Conservation (phyloP, 2,113 vertebrate species). For the Eretmochelys imbricata region DNA sequence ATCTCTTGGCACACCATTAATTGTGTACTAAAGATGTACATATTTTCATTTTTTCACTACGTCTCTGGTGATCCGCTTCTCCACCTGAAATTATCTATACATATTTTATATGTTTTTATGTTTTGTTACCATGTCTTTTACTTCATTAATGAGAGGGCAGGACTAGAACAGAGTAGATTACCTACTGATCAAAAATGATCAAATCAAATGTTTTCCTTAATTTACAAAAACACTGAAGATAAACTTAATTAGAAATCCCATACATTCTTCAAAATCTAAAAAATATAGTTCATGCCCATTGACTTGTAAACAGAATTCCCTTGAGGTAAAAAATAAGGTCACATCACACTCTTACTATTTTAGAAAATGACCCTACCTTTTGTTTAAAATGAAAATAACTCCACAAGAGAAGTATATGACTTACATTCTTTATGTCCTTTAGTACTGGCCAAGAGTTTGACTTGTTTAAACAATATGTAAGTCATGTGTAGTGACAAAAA, state of each 20-base stretch:
- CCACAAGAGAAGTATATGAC: background rate
- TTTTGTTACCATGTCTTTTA: background rate
- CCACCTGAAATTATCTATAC: background rate
- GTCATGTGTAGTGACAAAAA: background rate
- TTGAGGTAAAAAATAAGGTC: background rate
- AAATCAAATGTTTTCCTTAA: accelerated
- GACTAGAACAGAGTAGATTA: background rate
- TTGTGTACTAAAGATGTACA: background rate
- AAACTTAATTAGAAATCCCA: background rate
- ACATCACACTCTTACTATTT: background rate
- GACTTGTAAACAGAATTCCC: accelerated
- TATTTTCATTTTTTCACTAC: background rate
- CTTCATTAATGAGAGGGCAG: background rate
- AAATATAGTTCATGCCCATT: background rate
- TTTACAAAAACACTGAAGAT: background rate
- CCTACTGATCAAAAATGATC: background rate
- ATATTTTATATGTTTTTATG: background rate
- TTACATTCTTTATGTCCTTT: background rate
- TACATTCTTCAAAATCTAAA: background rate
- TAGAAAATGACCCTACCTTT: accelerated
- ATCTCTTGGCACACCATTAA: background rate
- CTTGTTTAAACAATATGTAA: accelerated
- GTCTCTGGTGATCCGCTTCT: background rate
- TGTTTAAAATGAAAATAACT: background rate
- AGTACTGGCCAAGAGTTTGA: background rate